phyloP scores from a whole-genome alignment of 2,888 invertebrate species.

The Lycophotia porphyrea region DNA sequence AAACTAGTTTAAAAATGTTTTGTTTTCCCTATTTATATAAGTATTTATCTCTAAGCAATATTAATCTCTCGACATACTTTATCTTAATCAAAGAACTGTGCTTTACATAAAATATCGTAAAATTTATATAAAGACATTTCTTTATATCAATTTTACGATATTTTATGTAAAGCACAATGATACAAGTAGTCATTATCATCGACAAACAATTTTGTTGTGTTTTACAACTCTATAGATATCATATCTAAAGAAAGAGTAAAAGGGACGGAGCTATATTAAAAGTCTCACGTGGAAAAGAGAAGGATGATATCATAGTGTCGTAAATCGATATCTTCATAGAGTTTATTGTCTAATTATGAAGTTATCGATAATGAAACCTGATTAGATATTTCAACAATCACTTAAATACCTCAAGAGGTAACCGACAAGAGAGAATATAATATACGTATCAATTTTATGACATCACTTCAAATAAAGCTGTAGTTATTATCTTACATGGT shows the following conservation, averaged over 20 bases:
- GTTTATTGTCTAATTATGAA: constrained; percentile 46
- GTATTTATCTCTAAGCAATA: background rate
- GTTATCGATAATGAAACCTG: constrained; percentile 21
- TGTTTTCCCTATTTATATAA: background rate
- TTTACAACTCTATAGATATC: constrained; percentile 51
- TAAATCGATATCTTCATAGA: constrained; percentile 25
- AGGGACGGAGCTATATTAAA: constrained; percentile 15
- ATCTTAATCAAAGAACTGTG: constrained; percentile 15
- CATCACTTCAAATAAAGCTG: background rate
- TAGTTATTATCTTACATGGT: background rate
- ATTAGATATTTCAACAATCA: constrained; percentile 42
- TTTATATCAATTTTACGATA: too few species aligned
- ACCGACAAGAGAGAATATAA: background rate
- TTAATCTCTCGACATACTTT: constrained; percentile 7
- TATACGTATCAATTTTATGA: background rate
- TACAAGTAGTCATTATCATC: constrained; percentile 37
- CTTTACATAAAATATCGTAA: background rate
- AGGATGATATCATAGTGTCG: constrained; percentile 23
- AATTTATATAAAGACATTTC: constrained; percentile 32
- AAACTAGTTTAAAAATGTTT: background rate
- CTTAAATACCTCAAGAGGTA: constrained; percentile 9
- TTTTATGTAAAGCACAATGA: too few species aligned
- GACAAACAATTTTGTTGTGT: constrained; percentile 24
- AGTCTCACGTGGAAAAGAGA: constrained; percentile 37
- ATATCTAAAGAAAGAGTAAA: constrained; percentile 51